These are phyloP conservation scores for Heliangelus exortis DNA, from an alignment of 2,797 vertebrate species.

Conservation along the genomic window DNA sequence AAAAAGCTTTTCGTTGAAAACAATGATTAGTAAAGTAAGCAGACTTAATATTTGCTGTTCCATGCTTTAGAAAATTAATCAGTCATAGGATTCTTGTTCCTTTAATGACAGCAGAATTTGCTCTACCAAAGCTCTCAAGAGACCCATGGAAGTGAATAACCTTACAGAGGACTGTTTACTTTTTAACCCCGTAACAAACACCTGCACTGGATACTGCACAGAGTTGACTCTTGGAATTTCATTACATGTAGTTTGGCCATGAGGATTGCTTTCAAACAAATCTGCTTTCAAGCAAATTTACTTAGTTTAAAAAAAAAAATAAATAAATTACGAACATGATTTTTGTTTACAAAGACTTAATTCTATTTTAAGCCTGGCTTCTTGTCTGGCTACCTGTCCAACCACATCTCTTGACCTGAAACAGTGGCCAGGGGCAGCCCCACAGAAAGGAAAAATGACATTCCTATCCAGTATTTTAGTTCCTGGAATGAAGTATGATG, in stretches of 20 bases:
- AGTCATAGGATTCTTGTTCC: not conserved
- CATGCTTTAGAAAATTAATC: not conserved
- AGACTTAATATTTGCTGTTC: not conserved
- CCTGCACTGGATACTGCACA: not conserved
- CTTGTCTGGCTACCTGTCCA: not conserved
- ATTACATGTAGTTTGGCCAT: not conserved
- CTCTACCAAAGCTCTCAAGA: not conserved
- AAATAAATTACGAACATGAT: not conserved
- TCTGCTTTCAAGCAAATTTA: not conserved
- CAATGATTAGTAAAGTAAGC: not conserved
- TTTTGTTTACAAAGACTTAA: not conserved
- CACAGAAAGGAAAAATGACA: not conserved
- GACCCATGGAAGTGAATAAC: not conserved
- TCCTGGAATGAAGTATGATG: not conserved
- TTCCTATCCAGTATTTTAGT: not conserved
- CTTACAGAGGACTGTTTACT: not conserved
- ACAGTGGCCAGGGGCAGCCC: not conserved
- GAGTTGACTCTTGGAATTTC: not conserved
- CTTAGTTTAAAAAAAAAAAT: not conserved
- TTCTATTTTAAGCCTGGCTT: not conserved
- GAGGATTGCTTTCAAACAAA: not conserved
- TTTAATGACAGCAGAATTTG: constrained; percentile 14
- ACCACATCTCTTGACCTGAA: not conserved
- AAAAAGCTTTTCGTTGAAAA: not conserved
- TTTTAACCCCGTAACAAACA: constrained; percentile 13